Conservation (phyloP, 2,888 invertebrate genomes). For the Agelastica alni region DNA sequence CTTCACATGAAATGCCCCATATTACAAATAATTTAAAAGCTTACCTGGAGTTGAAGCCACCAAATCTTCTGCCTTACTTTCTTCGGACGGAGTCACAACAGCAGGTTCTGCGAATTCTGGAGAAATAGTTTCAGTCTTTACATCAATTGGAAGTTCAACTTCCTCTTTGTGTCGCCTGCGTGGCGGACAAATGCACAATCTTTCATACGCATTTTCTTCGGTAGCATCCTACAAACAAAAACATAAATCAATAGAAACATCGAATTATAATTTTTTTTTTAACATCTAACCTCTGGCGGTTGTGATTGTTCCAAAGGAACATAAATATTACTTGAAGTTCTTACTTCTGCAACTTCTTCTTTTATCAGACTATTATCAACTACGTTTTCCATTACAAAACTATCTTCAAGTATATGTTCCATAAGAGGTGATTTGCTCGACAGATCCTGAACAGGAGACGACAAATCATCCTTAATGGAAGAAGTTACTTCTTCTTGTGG, state of each 20-base stretch:
- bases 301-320: too few species aligned
- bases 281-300: too few species aligned
- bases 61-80: slow-evolving; percentile 41
- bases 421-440: slow-evolving; percentile 31
- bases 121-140: slow-evolving; percentile 47
- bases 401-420: slow-evolving; percentile 26
- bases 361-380: not conserved
- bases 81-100: slow-evolving; percentile 46
- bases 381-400: slow-evolving; percentile 14
- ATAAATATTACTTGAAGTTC: too few species aligned
- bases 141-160: slow-evolving; percentile 24
- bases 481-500: slow-evolving; percentile 51
- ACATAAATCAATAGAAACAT: too few species aligned
- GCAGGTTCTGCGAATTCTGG: slow-evolving; percentile 47
- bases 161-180: not conserved
- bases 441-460: slow-evolving; percentile 14
- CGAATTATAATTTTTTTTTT: too few species aligned
- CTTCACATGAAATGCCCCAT: too few species aligned
- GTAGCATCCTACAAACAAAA: slow-evolving; percentile 1
- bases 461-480: slow-evolving; percentile 49
- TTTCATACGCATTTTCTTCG: not conserved
- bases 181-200: slow-evolving; percentile 2
- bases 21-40: too few species aligned
- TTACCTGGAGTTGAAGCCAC: slow-evolving; percentile 7
- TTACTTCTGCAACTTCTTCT: not conserved